Conservation (phyloP, 64 coral and sea anemone species). For the Montipora sp. region DNA sequence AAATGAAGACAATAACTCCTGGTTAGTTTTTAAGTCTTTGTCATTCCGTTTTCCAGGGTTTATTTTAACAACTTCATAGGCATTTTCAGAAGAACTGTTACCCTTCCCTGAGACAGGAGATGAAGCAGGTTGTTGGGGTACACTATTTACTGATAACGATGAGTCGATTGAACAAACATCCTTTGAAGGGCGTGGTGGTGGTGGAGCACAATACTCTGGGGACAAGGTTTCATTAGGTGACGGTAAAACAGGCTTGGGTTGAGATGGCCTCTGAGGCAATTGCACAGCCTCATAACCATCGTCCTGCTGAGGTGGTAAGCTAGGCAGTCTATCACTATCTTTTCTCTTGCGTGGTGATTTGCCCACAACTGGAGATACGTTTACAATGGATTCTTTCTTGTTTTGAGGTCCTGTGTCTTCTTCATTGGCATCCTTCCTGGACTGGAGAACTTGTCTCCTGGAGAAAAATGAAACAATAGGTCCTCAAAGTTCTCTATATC, state of each 20-base stretch:
- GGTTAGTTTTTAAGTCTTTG: background rate
- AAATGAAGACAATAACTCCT: constrained; percentile 30
- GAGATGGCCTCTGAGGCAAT: constrained; percentile 53
- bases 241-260: constrained; percentile 1
- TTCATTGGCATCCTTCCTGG: constrained; percentile 14
- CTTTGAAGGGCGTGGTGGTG: constrained; percentile 14
- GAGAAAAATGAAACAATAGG: background rate
- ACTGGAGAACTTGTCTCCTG: constrained; percentile 38
- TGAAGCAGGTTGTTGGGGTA: background rate
- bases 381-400: background rate
- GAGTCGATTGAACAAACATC: background rate
- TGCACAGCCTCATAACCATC: constrained; percentile 49
- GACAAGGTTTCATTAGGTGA: background rate
- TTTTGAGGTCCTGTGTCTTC: background rate
- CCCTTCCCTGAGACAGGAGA: background rate
- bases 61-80: constrained; percentile 38
- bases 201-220: background rate
- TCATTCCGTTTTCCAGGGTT: background rate
- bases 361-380: background rate
- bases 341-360: constrained; percentile 37
- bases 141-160: background rate
- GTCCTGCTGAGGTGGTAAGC: constrained; percentile 13
- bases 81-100: background rate
- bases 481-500: too few relatives aligned
- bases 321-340: constrained; percentile 13